Conservation (phyloP, 2,888 invertebrate genomes). For the Nematopogon swammerdamellus region DNA sequence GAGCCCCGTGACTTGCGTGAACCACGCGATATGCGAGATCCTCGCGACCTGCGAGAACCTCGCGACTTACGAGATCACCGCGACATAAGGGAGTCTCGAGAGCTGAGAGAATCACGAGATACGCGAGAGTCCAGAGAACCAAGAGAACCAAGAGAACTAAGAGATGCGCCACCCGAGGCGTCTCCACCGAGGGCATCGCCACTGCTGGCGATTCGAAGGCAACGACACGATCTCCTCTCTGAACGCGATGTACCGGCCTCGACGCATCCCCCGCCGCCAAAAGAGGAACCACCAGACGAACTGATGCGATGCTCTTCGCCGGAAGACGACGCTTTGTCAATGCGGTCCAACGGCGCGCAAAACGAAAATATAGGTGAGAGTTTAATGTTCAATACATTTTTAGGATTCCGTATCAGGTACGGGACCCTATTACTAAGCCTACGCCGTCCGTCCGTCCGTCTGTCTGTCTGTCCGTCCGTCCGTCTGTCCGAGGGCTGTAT, state of each 20-base stretch:
- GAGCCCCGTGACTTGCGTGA: conserved; percentile 40
- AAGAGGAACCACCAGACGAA: conserved; percentile 53
- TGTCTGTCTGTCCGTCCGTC: too few relatives aligned
- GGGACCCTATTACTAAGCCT: too few relatives aligned
- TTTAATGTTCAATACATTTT: background rate
- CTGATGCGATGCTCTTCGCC: conserved; percentile 52
- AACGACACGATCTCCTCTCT: conserved; percentile 33
- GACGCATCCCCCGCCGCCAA: conserved; percentile 49
- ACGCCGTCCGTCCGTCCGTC: too few relatives aligned
- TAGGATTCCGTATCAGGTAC: background rate
- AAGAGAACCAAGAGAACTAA: conserved; percentile 29
- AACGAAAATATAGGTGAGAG: conserved; percentile 52
- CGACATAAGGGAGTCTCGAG: conserved; percentile 28
- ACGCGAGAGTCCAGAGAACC: conserved; percentile 24
- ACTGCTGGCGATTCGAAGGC: conserved; percentile 44
- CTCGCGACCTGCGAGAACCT: conserved; percentile 23
- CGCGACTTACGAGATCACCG: conserved; percentile 27
- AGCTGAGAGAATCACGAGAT: conserved; percentile 26
- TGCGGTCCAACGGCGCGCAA: conserved; percentile 50
- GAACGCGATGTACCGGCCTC: conserved; percentile 27
- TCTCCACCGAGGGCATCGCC: conserved; percentile 48
- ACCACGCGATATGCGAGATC: conserved; percentile 20
- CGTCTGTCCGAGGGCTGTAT: too few relatives aligned
- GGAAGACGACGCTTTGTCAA: conserved; percentile 57
- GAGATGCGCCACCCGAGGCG: conserved; percentile 40